These are phyloP conservation scores for Philaethria dido DNA, from an alignment of 2,888 invertebrate species.

Conservation along the genomic window DNA sequence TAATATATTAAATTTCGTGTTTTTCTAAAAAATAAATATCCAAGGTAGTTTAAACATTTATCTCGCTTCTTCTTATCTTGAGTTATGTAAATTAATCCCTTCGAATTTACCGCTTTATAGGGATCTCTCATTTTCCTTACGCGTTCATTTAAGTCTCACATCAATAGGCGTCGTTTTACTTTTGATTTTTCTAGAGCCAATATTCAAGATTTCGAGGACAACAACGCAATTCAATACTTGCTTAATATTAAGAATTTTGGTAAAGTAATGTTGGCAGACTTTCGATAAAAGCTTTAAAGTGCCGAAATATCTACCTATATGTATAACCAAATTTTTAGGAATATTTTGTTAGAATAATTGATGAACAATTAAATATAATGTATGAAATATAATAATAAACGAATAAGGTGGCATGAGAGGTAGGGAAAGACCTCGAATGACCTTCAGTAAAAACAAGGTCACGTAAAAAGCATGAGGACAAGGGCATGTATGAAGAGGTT, in stretches of 20 bases:
- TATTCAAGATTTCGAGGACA: slow-evolving; percentile 29
- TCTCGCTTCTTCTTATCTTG: not conserved
- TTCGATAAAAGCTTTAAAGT: slow-evolving; percentile 25
- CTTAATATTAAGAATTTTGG: slow-evolving; percentile 31
- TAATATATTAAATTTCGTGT: not conserved
- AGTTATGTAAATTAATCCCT: slow-evolving; percentile 5
- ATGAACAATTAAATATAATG: too few species aligned
- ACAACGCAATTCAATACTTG: slow-evolving; percentile 40
- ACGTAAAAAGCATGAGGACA: too few species aligned
- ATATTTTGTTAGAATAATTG: too few species aligned
- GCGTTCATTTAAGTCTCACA: slow-evolving; percentile 17
- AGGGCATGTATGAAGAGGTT: too few species aligned
- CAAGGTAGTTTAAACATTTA: not conserved
- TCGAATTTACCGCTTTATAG: slow-evolving; percentile 8
- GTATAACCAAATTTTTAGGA: too few species aligned
- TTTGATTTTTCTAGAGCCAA: slow-evolving; percentile 24
- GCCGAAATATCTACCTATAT: not conserved
- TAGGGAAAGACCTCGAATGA: too few species aligned
- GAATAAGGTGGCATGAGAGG: too few species aligned
- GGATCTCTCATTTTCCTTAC: not conserved
- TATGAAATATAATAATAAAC: too few species aligned
- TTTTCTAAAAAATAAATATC: not conserved
- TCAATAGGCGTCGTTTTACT: slow-evolving; percentile 31
- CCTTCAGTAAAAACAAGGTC: too few species aligned
- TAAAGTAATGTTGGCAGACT: slow-evolving; percentile 39